Base-by-base conservation (phyloP, 2,888 invertebrate species). In the Neuroscelio doddi region DNA sequence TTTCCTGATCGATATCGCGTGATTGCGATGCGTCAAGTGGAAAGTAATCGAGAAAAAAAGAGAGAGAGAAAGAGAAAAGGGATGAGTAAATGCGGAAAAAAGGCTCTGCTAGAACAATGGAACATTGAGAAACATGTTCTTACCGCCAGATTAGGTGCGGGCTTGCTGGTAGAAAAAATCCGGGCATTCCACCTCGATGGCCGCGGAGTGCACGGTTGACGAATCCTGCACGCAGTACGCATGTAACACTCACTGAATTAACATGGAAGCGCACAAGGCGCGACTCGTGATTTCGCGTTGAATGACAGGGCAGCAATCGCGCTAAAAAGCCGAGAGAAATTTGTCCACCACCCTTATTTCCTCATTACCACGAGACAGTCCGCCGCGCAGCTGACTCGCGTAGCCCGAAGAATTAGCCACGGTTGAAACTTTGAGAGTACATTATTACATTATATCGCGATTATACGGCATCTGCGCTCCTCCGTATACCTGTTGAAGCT, bases 1-100 rank as follows among this genome's bases (percentile, higher is more conserved):
- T 51, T 38, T 38, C 42, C 53, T 61, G 53, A 61, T 61, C 61
- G 52, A 61, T 61, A 61, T 61, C 53, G 53, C 49, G 49, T 61
- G 53, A 61, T 46, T 53, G n/a, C 24, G 10, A 26, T 30, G 38
- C 16, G 16, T 15, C 38, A 8, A 4, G 17, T 15, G 38, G 12
- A 10, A 4, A 3, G 9, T 9, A 5, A 10, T 30, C 9, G 30
- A 9, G 30, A 10, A 10, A 15, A 36, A 36, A 14, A 36, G 30
- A 9, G 30, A 3, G 30, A 5, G 9, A 3, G 21, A 21, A 21
- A 21, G 21, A 29, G 29, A 29, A 9, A 9, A 32, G 32, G 9
- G 29, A 29, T n/a, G n/a, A n/a, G n/a, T n/a, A n/a, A n/a, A n/a
- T 8, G 26, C 26, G 26, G 26, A 36, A 36, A 36, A 36, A 36